Percentiles rank a stretch among this genome's conserved stretches.
phyloP scores from a whole-genome alignment of 2,113 vertebrate genomes.

The Gnathonemus echidnorhynchus region DNA sequence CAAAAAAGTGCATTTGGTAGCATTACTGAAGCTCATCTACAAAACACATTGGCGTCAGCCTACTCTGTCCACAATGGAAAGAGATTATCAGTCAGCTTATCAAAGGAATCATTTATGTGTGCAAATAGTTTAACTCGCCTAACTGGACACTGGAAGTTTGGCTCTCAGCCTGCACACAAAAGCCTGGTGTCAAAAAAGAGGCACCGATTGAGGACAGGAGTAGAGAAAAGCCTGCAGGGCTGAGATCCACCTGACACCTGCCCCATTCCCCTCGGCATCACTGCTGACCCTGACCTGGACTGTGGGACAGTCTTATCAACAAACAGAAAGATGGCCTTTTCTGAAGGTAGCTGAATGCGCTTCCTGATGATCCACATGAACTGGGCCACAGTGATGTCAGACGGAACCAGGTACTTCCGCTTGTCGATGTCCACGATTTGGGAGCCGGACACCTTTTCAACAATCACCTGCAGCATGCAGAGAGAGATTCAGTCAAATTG shows the following conservation, averaged over 20 bases:
- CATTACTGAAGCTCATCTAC: not conserved
- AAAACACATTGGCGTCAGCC: not conserved
- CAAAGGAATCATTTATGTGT: not conserved
- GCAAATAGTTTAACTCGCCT: not conserved
- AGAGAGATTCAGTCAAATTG: not conserved
- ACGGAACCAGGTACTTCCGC: constrained; percentile 96
- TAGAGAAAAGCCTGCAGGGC: not conserved
- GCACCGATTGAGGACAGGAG: not conserved
- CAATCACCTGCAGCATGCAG: constrained; percentile 74
- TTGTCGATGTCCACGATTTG: constrained; percentile 98
- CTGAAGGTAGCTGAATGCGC: constrained; percentile 95
- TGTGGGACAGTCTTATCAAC: constrained; percentile 98
- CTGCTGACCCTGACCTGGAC: constrained; percentile 75
- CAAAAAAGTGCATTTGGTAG: not conserved
- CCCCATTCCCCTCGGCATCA: not conserved
- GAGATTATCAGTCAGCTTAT: not conserved
- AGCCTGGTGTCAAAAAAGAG: not conserved
- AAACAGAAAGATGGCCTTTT: constrained; percentile 98
- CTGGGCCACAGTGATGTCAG: constrained; percentile 97
- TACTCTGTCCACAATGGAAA: not conserved
- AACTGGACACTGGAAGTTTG: not conserved
- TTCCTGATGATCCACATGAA: constrained; percentile 99
- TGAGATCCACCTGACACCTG: not conserved
- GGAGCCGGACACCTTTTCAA: constrained; percentile 96
- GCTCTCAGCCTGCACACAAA: not conserved